A percentile compares a stretch with the other conserved stretches of the same genome.
Evolutionary conservation across 2,113 vertebrate species (phyloP).

Genomic region (Myotis yumanensis): DNA sequence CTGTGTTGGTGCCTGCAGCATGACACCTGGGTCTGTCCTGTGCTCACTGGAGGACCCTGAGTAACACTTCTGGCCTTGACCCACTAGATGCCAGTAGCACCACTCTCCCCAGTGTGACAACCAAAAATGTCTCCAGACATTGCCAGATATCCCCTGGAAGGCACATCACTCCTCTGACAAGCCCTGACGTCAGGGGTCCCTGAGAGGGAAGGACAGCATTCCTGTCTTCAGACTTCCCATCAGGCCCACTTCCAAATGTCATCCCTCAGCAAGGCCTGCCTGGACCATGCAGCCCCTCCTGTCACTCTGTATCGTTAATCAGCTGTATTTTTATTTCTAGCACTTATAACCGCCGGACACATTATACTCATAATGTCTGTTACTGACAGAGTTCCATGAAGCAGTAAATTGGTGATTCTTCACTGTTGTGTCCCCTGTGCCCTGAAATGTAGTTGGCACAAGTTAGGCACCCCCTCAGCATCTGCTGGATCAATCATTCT

Average conservation of each 20-base stretch:
- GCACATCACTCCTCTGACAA: neutral
- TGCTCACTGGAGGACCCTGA: neutral
- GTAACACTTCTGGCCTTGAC: neutral
- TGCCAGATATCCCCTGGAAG: neutral
- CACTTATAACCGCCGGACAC: fast-evolving
- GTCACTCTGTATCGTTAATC: neutral
- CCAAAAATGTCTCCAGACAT: neutral
- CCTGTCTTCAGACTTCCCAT: neutral
- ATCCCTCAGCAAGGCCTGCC: neutral
- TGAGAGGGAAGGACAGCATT: neutral
- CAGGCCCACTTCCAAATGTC: neutral
- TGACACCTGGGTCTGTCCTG: too few species aligned
- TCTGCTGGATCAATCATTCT: neutral
- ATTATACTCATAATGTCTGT: neutral
- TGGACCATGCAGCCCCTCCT: neutral
- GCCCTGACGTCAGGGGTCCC: too few species aligned
- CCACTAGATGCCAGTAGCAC: neutral
- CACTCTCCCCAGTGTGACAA: neutral
- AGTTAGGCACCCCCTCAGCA: fast-evolving
- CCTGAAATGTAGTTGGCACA: fast-evolving
- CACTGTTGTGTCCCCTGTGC: neutral
- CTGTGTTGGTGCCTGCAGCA: fast-evolving
- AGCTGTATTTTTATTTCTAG: neutral
- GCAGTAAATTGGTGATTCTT: neutral
- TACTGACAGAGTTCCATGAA: neutral